Evolutionary conservation across 2,797 vertebrate species (phyloP).

Genomic region (Fistularia commersonii): DNA sequence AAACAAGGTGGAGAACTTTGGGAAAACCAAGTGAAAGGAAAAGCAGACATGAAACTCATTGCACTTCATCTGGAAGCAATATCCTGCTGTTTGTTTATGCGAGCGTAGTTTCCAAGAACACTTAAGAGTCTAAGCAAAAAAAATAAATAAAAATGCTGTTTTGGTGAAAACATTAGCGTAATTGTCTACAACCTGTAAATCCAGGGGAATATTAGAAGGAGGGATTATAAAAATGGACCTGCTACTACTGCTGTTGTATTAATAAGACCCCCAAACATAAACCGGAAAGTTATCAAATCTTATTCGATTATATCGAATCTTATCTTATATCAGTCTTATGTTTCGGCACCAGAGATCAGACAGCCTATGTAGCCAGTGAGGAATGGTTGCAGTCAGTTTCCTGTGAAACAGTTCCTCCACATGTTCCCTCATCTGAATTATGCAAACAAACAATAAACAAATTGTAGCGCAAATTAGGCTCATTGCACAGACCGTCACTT

Average conservation of each 20-base stretch:
- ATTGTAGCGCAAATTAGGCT: not conserved
- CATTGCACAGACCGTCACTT: constrained; percentile 8
- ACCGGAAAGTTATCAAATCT: too few species aligned
- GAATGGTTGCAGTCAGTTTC: not conserved
- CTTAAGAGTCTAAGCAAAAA: constrained; percentile 11
- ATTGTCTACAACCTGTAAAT: too few species aligned
- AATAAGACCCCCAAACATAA: too few species aligned
- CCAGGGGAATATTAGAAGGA: too few species aligned
- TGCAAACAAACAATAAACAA: constrained; percentile 18
- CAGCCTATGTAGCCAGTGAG: too few species aligned
- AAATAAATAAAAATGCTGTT: not conserved
- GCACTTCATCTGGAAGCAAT: constrained; percentile 47
- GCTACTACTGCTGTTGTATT: too few species aligned
- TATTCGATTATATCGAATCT: too few species aligned
- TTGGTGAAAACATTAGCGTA: not conserved
- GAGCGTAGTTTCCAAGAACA: constrained; percentile 32
- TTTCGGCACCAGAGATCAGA: too few species aligned
- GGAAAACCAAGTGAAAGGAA: constrained; percentile 1
- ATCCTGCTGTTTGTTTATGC: constrained; percentile 42
- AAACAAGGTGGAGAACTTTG: constrained; percentile 22
- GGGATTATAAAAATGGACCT: too few species aligned
- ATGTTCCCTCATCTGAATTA: not conserved
- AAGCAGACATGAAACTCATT: not conserved
- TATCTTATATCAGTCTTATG: too few species aligned
- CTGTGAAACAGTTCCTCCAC: not conserved